These are phyloP conservation scores for Platycnemis pennipes DNA, from an alignment of 2,888 invertebrate species.

Conservation along the genomic window DNA sequence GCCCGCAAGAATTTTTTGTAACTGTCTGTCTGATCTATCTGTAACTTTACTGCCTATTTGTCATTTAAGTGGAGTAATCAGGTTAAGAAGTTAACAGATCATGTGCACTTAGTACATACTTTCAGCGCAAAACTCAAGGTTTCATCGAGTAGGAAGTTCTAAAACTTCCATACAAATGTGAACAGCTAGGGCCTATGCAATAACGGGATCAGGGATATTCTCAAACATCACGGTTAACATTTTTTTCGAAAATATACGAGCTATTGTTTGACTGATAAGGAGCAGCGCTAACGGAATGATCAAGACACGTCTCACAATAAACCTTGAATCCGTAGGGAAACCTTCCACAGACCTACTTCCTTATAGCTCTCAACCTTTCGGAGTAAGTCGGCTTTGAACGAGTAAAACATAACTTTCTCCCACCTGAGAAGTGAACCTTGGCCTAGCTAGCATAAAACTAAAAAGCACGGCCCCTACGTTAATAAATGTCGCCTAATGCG, in stretches of 20 bases:
- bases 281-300: background rate
- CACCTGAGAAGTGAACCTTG: background rate
- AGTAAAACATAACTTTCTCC: background rate
- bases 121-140: background rate
- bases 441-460: conserved; percentile 5
- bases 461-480: background rate
- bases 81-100: background rate
- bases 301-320: background rate
- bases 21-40: no score
- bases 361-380: background rate
- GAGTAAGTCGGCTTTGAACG: background rate
- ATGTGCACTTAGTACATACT: background rate
- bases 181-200: background rate
- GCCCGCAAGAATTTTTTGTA: no score
- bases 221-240: background rate
- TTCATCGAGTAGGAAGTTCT: background rate
- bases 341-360: background rate
- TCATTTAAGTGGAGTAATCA: background rate
- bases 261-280: background rate
- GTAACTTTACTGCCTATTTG: background rate
- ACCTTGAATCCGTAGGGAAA: background rate
- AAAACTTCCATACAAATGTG: background rate
- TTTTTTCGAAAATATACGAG: background rate
- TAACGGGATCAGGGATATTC: background rate
- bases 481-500: background rate